Conservation (phyloP, 2,888 invertebrate genomes). For the Morpho helenor region DNA sequence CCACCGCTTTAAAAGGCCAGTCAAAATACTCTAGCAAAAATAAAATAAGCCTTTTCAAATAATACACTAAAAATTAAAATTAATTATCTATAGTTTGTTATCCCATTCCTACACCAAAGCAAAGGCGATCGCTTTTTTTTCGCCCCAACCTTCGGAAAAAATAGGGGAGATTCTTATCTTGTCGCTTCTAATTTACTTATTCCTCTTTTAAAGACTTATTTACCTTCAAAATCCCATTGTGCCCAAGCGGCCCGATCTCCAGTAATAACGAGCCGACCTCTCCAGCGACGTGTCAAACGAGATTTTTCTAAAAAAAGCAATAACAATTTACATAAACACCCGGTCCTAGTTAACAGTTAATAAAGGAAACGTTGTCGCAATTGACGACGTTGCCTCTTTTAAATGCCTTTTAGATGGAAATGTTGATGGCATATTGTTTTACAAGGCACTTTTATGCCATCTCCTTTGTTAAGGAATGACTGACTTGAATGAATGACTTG, state of each 20-base stretch:
- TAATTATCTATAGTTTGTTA: constrained; percentile 43
- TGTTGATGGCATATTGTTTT: constrained; percentile 68
- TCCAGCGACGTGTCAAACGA: constrained; percentile 70
- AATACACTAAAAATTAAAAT: background rate
- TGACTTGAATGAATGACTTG: constrained; percentile 11
- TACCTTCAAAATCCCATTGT: constrained; percentile 82
- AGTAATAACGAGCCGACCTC: constrained; percentile 64
- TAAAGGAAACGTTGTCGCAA: constrained; percentile 74
- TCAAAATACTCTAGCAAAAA: background rate
- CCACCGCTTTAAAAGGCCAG: background rate
- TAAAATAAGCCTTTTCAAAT: background rate
- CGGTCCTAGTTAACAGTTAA: constrained; percentile 77
- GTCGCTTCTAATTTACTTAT: constrained; percentile 89
- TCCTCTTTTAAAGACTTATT: constrained; percentile 87
- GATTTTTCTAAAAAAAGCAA: constrained; percentile 73
- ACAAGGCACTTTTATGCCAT: constrained; percentile 49
- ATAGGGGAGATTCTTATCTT: constrained; percentile 88
- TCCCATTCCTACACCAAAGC: constrained; percentile 41
- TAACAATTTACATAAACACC: constrained; percentile 79
- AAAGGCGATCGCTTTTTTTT: constrained; percentile 73
- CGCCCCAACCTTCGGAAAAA: constrained; percentile 69
- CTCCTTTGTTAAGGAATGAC: constrained; percentile 32
- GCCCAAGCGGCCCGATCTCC: constrained; percentile 60
- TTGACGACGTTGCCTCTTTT: constrained; percentile 62
- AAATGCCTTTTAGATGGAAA: constrained; percentile 71